These are phyloP conservation scores for Chloroceryle aenea DNA, from an alignment of 2,113 vertebrate species.

Conservation along the genomic window DNA sequence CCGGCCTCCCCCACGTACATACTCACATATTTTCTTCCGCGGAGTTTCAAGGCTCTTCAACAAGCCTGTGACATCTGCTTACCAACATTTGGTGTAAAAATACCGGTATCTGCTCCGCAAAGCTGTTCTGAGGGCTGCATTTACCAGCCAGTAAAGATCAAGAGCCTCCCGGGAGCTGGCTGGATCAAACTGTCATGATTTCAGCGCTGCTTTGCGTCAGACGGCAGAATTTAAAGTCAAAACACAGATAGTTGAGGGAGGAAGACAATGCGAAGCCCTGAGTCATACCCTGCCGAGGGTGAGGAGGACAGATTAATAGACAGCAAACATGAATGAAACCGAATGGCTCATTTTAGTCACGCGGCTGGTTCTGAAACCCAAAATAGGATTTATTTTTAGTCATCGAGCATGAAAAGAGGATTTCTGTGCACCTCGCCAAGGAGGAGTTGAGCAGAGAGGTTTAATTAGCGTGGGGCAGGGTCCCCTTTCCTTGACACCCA, in stretches of 20 bases:
- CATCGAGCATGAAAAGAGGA: background rate
- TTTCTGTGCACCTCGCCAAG: background rate
- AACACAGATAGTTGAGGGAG: constrained; percentile 46
- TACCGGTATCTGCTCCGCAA: constrained; percentile 23
- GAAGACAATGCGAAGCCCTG: constrained; percentile 67
- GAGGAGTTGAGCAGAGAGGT: background rate
- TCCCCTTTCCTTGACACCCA: background rate
- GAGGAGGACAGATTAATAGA: constrained; percentile 42
- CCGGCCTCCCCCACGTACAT: constrained; percentile 13
- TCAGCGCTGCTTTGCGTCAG: constrained; percentile 73
- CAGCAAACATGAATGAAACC: constrained; percentile 57
- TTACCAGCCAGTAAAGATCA: constrained; percentile 53
- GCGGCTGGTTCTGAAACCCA: constrained; percentile 16
- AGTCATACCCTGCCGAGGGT: constrained; percentile 67
- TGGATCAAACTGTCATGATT: constrained; percentile 64
- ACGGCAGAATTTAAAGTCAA: constrained; percentile 66
- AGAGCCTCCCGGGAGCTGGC: constrained; percentile 51
- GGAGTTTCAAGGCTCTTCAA: constrained; percentile 51
- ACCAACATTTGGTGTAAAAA: constrained; percentile 61
- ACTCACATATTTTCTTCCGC: background rate
- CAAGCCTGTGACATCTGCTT: constrained; percentile 51
- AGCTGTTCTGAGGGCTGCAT: constrained; percentile 25
- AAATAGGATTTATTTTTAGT: constrained; percentile 64
- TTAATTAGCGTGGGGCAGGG: background rate
- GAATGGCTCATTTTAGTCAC: background rate